phyloP scores from a whole-genome alignment of 2,888 invertebrate species.

The Pollenia griseotomentosa region DNA sequence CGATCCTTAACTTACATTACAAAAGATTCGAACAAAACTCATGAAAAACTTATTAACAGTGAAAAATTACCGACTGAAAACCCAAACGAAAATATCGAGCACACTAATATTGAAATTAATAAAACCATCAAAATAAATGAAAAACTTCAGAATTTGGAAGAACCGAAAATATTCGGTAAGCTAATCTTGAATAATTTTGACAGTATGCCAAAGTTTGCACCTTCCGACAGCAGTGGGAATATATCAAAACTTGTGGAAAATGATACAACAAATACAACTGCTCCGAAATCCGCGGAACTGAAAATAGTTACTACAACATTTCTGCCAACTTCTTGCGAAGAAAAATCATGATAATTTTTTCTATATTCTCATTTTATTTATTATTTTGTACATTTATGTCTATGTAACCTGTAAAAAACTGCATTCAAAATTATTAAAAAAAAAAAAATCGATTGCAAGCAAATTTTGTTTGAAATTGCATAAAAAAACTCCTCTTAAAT shows the following conservation, averaged over 20 bases:
- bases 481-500: no score
- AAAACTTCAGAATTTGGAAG: constrained; percentile 1
- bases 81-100: not conserved
- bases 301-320: constrained; percentile 79
- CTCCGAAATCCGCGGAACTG: constrained; percentile 74
- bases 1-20: not conserved
- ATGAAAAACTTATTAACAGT: not conserved
- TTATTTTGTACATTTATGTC: no score
- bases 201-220: not conserved
- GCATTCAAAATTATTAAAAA: no score
- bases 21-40: not conserved
- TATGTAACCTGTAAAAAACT: no score
- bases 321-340: constrained; percentile 62
- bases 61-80: constrained; percentile 12
- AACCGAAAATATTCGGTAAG: not conserved
- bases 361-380: no score
- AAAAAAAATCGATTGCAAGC: no score
- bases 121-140: not conserved
- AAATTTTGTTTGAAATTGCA: no score
- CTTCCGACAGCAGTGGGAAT: not conserved
- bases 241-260: not conserved
- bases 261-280: not conserved
- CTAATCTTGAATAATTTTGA: not conserved
- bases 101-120: not conserved
- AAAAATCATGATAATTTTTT: constrained; percentile 52